Evolutionary conservation across 2,888 invertebrate species (phyloP), one percentile per base, ranked within the genome.

Genomic region (Watsonalla binaria): DNA sequence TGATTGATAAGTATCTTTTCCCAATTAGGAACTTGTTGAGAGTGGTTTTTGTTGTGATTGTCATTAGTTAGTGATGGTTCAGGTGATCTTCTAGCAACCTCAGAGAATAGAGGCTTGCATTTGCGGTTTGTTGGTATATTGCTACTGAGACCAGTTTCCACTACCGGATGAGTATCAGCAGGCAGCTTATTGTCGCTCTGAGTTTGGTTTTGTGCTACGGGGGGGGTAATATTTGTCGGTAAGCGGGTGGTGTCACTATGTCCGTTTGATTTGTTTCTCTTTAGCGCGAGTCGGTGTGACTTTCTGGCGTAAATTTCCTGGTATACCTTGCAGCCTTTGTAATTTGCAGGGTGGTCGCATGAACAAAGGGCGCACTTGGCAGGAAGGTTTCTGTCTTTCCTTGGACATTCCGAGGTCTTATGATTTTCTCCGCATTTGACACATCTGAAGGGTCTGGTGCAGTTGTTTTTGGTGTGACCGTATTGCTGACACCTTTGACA

Each of bases 401-500:
- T 63, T 6, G 52, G 51, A 51, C 63, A 65, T 34, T 68, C 62
- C 0, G 60, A 46, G 0, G 65, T 69, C 55, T 61, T 62, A 33
- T 67, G 68, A 6, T 45, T n/a, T 45, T 65, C 48, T 2, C 51
- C 65, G 47, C 66, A 67, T 53, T 67, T 67, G 0, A 65, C 63
- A 35, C 62, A 65, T 6, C 62, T 53, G 37, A 55, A 63, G 8
- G 63, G 63, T 8, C 62, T 35, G 62, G 63, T 62, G 34, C 62
- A 65, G 42, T 65, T 54, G 11, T 65, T 66, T 52, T 66, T 60
- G 0, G 57, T 46, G 46, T 63, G 63, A 1, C 61, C 63, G 52
- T 62, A 62, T 52, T 68, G 64, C 37, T 68, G 65, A 42, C 65
- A 68, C 33, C 60, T 52, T 24, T 58, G 59, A 46, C 67, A 65